phyloP scores from a whole-genome alignment of 2,113 vertebrate species.

The Tragelaphus buxtoni region DNA sequence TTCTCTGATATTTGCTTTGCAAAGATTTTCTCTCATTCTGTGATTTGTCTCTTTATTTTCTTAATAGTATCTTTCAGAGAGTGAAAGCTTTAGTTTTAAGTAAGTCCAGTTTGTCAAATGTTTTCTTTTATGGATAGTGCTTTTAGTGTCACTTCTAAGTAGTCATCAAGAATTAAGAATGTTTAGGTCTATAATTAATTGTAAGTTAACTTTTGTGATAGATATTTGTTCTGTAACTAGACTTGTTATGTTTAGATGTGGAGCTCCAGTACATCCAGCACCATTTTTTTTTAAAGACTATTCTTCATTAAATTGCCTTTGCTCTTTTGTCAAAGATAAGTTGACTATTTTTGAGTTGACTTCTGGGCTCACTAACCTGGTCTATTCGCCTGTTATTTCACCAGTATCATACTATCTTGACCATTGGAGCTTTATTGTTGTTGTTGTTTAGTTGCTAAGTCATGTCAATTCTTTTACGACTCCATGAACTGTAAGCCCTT shows the following conservation, averaged over 20 bases:
- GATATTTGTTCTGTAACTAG: not conserved
- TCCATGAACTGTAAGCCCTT: not conserved
- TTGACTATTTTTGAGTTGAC: not conserved
- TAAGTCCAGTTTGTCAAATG: not conserved
- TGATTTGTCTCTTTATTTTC: not conserved
- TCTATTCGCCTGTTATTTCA: not conserved
- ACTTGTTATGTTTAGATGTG: not conserved
- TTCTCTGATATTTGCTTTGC: not conserved
- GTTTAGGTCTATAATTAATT: not conserved
- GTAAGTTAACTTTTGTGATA: not conserved
- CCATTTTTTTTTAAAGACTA: not conserved
- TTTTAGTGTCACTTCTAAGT: not conserved
- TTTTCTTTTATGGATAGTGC: not conserved
- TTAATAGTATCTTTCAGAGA: not conserved
- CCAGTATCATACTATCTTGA: not conserved
- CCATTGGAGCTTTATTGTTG: not conserved
- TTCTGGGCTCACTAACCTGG: not conserved
- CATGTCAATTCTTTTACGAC: not conserved
- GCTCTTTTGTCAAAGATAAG: not conserved
- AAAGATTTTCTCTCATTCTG: not conserved
- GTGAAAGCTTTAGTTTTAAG: not conserved
- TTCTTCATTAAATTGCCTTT: not conserved
- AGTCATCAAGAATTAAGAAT: not conserved
- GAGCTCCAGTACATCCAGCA: not conserved
- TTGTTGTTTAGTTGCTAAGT: not conserved